These are phyloP conservation scores for Arge pagana DNA, from an alignment of 2,888 invertebrate genomes.

Conservation along the genomic window DNA sequence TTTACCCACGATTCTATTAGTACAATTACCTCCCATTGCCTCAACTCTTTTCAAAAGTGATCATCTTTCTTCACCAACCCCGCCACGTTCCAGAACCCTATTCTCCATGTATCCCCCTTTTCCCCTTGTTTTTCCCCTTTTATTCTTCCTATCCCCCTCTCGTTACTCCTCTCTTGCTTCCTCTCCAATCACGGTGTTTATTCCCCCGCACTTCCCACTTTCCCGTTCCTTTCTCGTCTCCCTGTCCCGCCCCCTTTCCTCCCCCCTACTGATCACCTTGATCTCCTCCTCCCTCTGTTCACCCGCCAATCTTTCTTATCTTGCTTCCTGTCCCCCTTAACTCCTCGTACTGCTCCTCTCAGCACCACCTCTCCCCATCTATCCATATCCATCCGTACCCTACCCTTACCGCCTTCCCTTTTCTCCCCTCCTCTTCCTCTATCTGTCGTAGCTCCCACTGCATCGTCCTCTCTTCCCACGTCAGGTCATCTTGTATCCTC, in stretches of 20 bases:
- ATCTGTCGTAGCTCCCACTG: not conserved
- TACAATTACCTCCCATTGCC: not conserved
- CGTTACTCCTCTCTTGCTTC: too few species aligned
- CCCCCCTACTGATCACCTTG: not conserved
- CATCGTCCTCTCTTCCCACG: not conserved
- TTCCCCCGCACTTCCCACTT: conserved; percentile 2
- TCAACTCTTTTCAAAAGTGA: conserved; percentile 6
- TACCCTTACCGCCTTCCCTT: not conserved
- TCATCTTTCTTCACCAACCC: conserved; percentile 9
- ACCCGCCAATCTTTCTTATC: too few species aligned
- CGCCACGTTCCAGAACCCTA: conserved; percentile 18
- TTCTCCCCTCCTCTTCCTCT: not conserved
- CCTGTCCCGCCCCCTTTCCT: not conserved
- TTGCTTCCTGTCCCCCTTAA: not conserved
- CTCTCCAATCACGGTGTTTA: not conserved
- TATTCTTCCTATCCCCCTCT: not conserved
- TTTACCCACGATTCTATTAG: conserved; percentile 13
- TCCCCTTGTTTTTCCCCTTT: not conserved
- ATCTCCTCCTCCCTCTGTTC: not conserved
- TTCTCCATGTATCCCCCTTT: not conserved
- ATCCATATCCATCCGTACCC: not conserved
- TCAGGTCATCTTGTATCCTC: not conserved
- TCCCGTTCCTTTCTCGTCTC: not conserved
- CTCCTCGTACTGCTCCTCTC: not conserved
- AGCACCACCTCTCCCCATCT: not conserved